Conservation (phyloP, 2,797 vertebrate species). For the Anas bernieri region DNA sequence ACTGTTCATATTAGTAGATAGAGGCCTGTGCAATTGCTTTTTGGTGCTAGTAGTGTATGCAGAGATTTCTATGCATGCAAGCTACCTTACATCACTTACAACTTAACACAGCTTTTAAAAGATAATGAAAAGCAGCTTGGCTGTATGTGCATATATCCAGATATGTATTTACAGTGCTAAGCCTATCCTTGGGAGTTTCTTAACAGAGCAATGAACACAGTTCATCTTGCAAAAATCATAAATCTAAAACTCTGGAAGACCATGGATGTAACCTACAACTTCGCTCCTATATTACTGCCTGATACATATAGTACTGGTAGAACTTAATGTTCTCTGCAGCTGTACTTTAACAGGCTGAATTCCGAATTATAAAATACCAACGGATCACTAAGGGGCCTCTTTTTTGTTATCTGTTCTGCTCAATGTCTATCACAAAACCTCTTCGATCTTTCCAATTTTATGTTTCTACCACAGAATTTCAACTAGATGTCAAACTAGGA, state of each 20-base stretch:
- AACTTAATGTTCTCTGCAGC: background rate
- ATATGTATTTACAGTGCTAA: background rate
- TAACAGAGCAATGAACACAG: background rate
- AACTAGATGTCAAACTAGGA: background rate
- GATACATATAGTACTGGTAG: background rate
- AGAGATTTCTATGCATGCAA: background rate
- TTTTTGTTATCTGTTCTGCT: background rate
- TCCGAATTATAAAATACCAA: background rate
- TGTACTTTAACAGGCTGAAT: background rate
- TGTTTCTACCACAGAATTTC: background rate
- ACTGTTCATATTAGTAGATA: background rate
- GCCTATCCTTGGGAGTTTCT: background rate
- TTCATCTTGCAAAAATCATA: background rate
- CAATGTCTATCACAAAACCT: background rate
- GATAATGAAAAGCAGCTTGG: background rate
- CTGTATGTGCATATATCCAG: too few species aligned
- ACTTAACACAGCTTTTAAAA: background rate
- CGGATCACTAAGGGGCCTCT: background rate
- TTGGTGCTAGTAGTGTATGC: background rate
- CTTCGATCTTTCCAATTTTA: background rate
- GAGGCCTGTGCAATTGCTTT: background rate
- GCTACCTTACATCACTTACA: background rate
- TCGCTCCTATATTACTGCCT: background rate
- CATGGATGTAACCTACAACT: background rate
- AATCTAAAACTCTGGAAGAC: background rate